Percentiles rank a stretch among this genome's conserved stretches.
Conservation (phyloP, 2,113 vertebrate species). For the Epinephelus lanceolatus region DNA sequence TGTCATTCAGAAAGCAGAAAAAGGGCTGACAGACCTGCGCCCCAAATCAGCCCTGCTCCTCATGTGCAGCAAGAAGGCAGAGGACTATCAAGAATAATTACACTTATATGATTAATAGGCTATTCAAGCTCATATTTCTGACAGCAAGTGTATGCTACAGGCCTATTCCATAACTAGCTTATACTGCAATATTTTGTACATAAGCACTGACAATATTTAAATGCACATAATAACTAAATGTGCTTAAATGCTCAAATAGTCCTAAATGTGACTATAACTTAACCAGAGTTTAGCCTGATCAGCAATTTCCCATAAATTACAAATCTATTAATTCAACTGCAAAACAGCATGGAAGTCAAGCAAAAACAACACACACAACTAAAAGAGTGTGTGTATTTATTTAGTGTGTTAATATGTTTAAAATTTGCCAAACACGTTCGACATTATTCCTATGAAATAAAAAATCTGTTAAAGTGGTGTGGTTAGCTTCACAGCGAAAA, state of each 20-base stretch:
- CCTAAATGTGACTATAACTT: constrained; percentile 7
- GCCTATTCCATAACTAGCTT: constrained; percentile 11
- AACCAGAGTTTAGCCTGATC: constrained; percentile 27
- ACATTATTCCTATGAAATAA: too few relatives aligned
- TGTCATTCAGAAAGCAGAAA: constrained; percentile 37
- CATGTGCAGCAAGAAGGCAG: background rate
- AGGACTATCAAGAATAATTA: background rate
- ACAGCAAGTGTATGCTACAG: background rate
- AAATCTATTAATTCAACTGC: background rate
- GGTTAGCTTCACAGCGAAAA: constrained; percentile 7
- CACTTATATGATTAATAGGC: constrained; percentile 10
- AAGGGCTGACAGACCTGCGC: constrained; percentile 11
- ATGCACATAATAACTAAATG: background rate
- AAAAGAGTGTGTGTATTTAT: background rate
- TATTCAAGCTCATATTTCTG: constrained; percentile 4
- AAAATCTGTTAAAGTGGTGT: background rate
- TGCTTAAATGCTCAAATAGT: background rate
- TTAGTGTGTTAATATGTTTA: background rate
- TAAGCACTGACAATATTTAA: background rate
- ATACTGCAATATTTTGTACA: background rate
- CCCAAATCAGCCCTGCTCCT: constrained; percentile 5
- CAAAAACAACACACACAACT: background rate
- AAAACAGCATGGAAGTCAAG: background rate
- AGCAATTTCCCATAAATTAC: constrained; percentile 19
- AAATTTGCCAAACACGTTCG: background rate